Conservation (phyloP, 2,113 vertebrate genomes). For the Odocoileus hemionus region DNA sequence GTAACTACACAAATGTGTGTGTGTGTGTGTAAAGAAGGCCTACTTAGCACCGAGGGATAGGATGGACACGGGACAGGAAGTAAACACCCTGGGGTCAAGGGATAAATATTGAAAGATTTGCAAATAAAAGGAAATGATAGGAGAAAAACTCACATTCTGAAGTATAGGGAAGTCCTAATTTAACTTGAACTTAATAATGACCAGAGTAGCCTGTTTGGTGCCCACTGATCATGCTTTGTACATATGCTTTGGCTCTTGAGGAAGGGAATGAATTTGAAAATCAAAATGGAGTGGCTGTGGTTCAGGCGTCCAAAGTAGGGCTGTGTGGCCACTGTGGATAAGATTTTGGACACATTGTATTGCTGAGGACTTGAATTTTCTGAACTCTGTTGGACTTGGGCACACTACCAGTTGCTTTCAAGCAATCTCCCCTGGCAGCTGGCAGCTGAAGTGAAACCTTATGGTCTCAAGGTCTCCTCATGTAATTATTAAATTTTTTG, state of each 20-base stretch:
- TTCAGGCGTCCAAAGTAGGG: background rate
- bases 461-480: background rate
- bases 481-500: background rate
- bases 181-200: background rate
- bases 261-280: background rate
- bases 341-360: background rate
- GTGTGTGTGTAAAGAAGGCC: background rate
- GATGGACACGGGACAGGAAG: background rate
- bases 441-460: background rate
- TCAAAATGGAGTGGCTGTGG: background rate
- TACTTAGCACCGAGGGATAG: background rate
- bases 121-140: background rate
- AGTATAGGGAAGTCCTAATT: background rate
- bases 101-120: background rate
- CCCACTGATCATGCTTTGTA: background rate
- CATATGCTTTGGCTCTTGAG: background rate
- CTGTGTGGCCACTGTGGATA: background rate
- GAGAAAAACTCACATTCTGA: background rate
- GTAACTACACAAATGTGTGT: background rate
- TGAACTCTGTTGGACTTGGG: background rate
- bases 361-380: background rate
- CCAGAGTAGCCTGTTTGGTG: background rate
- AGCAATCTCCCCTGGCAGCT: background rate
- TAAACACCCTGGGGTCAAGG: background rate
- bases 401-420: background rate